A percentile compares a stretch with the other conserved stretches of the same genome.
phyloP scores from a whole-genome alignment of 2,797 vertebrate species.

The Tenualosa ilisha region DNA sequence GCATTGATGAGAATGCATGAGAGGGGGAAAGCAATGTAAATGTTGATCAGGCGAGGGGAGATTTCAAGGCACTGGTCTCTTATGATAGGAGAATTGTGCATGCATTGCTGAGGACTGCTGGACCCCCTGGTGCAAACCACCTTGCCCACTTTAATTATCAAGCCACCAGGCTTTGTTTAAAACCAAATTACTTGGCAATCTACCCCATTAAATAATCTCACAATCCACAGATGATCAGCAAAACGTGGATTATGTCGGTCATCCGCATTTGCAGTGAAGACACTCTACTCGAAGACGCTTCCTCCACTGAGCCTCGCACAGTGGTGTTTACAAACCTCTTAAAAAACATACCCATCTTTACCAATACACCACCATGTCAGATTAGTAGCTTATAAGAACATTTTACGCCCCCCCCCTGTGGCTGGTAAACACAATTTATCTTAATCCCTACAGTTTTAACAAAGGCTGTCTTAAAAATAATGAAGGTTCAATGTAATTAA shows the following conservation, averaged over 20 bases:
- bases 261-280: conserved; percentile 15
- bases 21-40: neutral
- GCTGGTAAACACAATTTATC: conserved; percentile 71
- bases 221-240: conserved; percentile 35
- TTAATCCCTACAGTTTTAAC: conserved; percentile 65
- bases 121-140: conserved; percentile 7
- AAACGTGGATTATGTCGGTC: conserved; percentile 34
- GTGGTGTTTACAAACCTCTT: conserved; percentile 32
- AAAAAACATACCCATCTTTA: conserved; percentile 39
- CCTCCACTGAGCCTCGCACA: neutral
- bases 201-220: conserved; percentile 32
- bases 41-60: conserved; percentile 1
- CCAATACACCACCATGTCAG: conserved; percentile 44
- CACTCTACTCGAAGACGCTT: neutral
- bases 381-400: conserved; percentile 52
- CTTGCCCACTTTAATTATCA: conserved; percentile 20
- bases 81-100: neutral
- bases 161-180: conserved; percentile 16
- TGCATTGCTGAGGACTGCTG: neutral
- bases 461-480: conserved; percentile 65
- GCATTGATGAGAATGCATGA: conserved; percentile 20
- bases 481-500: conserved; percentile 67
- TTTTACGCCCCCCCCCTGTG: conserved; percentile 44
- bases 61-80: conserved; percentile 9
- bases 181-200: conserved; percentile 23